Base-by-base conservation (phyloP, 2,888 invertebrate species). In the Eledona agricola region DNA sequence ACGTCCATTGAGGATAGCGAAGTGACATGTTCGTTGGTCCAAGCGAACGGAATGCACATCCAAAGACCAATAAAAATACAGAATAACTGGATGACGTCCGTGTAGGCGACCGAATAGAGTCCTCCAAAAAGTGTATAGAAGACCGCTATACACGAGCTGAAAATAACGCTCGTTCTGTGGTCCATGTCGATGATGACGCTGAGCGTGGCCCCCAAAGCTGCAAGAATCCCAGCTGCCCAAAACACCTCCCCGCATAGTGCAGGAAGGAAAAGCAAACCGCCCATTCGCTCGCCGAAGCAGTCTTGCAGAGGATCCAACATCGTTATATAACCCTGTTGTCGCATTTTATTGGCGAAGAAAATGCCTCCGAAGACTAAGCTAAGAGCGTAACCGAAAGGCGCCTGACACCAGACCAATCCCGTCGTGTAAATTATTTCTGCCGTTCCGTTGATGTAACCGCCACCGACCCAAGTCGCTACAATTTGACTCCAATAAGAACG, bases 391-490 rank as follows among this genome's bases (percentile, higher is more conserved):
- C 98, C 98, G 77, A 99, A 93, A n/a, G 98, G 98, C 42, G 98
- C 98, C 80, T 97, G 96, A 77, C 97, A 97, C 95, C 96, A 97
- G 26, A 96, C 87, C 70, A 98, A 80, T 1, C 96, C 96, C 55
- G 84, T 86, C 23, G 92, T 93, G 79, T 93, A 97, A 69, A 98
- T 93, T 31, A 92, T 93, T 80, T 99, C 98, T 13, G 98, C 96
- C 9, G 98, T 97, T 58, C 98, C 98, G 77, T 99, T 99, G 76
- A 99, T 99, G 80, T 98, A 99, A 37, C 97, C 98, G 26, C 99
- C 98, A 57, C 98, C 99, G 40, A 99, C 98, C 98, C 99, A 99
- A 7, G 98, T 99, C 31, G 98, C 97, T 93, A 40, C 5, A 63
- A 61, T 49, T 37, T 15, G 5, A 1, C n/a, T n/a, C n/a, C 4